Percentiles rank a stretch among this genome's conserved stretches.
phyloP scores from a whole-genome alignment of 2,797 vertebrate genomes.

The Alcedo atthis region DNA sequence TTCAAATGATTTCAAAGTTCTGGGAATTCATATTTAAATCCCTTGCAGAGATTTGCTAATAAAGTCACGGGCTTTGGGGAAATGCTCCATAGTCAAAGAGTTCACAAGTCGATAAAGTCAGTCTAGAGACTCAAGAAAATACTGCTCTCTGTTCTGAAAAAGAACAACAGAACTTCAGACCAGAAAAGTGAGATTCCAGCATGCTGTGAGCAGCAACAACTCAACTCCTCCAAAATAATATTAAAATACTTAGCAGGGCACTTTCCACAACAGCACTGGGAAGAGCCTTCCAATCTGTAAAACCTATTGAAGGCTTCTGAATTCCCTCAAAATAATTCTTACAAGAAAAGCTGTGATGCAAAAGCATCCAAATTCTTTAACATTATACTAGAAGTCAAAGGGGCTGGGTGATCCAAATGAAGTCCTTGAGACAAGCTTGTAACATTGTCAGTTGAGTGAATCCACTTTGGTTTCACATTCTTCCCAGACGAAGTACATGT shows the following conservation, averaged over 20 bases:
- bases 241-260: not conserved
- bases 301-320: not conserved
- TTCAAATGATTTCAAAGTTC: not conserved
- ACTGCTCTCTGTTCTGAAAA: not conserved
- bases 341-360: not conserved
- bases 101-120: not conserved
- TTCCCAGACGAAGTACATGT: not conserved
- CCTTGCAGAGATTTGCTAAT: not conserved
- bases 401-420: too few species aligned
- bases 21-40: not conserved
- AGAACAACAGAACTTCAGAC: not conserved
- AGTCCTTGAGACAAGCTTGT: too few species aligned
- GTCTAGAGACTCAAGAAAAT: not conserved
- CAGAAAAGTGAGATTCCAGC: not conserved
- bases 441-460: not conserved
- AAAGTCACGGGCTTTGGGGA: not conserved
- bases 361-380: not conserved
- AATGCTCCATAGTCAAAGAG: not conserved
- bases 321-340: not conserved
- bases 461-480: not conserved
- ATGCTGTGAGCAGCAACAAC: not conserved
- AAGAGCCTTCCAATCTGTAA: not conserved
- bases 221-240: not conserved
- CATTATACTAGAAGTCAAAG: too few species aligned
- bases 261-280: not conserved